phyloP scores from a whole-genome alignment of 2,113 vertebrate genomes.

The Heterocephalus glaber region DNA sequence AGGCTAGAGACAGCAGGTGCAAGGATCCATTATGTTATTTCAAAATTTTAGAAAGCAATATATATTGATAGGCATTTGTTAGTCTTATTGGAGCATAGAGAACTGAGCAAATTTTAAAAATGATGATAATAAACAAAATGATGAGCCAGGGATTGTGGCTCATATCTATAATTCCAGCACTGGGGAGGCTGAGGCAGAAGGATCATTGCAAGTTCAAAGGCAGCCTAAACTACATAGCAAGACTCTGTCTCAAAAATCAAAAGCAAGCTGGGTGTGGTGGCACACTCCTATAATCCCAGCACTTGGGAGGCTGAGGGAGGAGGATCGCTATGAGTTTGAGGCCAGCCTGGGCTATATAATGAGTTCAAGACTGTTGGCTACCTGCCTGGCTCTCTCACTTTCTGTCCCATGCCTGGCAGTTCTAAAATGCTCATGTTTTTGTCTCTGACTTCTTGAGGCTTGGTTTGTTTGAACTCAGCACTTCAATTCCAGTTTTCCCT shows the following conservation, averaged over 20 bases:
- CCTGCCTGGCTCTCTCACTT: not conserved
- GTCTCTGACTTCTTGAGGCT: not conserved
- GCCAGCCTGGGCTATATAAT: not conserved
- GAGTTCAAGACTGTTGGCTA: not conserved
- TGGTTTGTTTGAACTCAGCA: not conserved
- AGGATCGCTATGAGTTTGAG: no score
- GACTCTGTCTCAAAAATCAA: no score
- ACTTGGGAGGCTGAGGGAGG: no score
- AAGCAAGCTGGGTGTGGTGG: no score
- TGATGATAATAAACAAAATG: not conserved
- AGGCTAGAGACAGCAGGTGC: no score
- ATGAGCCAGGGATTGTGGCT: not conserved
- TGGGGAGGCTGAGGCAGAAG: no score
- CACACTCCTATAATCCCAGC: no score
- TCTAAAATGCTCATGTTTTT: not conserved
- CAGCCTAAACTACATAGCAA: no score
- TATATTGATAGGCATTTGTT: not conserved
- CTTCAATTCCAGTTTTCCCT: not conserved
- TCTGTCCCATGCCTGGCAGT: not conserved
- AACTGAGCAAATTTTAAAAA: not conserved
- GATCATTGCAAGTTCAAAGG: no score
- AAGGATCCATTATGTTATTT: not conserved
- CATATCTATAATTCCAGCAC: not conserved
- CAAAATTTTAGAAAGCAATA: not conserved
- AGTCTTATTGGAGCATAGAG: not conserved